phyloP scores from a whole-genome alignment of 1,140 invertebrate genomes.

The Sinonovacula constricta region DNA sequence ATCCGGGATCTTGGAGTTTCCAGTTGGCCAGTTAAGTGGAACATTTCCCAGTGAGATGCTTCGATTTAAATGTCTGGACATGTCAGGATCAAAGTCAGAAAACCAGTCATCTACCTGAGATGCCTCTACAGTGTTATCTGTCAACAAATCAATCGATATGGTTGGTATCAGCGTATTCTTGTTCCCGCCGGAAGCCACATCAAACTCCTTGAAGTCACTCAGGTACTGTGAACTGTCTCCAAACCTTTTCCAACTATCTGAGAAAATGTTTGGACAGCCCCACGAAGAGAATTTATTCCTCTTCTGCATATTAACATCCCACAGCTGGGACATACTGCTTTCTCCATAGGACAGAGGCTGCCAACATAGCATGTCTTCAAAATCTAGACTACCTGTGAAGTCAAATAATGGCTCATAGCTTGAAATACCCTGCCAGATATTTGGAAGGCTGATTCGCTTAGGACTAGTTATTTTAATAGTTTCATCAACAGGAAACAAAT shows the following conservation, averaged over 20 bases:
- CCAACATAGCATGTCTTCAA: constrained; percentile 25
- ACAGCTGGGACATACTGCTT: constrained; percentile 52
- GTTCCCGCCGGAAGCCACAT: too few species aligned
- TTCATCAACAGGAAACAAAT: constrained; percentile 25
- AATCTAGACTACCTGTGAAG: neutral
- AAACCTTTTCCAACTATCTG: constrained; percentile 29
- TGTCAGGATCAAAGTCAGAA: constrained; percentile 20
- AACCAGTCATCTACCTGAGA: constrained; percentile 48
- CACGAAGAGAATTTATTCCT: constrained; percentile 42
- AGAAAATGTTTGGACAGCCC: constrained; percentile 16
- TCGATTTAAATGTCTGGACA: constrained; percentile 35
- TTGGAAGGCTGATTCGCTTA: constrained; percentile 1
- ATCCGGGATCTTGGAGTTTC: constrained; percentile 17
- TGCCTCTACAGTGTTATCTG: constrained; percentile 49
- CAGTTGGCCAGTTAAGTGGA: constrained; percentile 46
- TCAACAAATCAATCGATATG: constrained; percentile 59
- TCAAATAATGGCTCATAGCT: constrained; percentile 38
- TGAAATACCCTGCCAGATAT: constrained; percentile 41
- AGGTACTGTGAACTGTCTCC: constrained; percentile 32
- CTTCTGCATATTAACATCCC: constrained; percentile 64
- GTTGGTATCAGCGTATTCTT: constrained; percentile 60
- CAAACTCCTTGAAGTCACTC: too few species aligned
- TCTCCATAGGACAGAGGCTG: constrained; percentile 17
- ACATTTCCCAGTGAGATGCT: constrained; percentile 59
- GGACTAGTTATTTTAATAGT: neutral